Base-by-base conservation (phyloP, 1,140 invertebrate genomes). In the Helicoverpa zea region DNA sequence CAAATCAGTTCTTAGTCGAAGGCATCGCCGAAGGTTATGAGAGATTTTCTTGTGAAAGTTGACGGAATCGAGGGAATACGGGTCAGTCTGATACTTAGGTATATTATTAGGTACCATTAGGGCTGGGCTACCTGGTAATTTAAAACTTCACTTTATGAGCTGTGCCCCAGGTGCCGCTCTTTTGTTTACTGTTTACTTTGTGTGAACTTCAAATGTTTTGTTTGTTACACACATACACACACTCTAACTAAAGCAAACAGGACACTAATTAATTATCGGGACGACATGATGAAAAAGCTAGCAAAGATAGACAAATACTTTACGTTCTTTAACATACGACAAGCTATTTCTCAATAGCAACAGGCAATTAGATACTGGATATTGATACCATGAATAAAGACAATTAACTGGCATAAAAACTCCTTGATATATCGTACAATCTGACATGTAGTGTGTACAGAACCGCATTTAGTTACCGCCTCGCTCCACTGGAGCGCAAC, bases 381-480 rank as follows among this genome's bases (percentile, higher is more conserved):
- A 18, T 7, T 61, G 29, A 5, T 29, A 30, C 2, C 18, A 30
- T 61, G 58, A 30, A 29, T 61, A 61, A 5, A 29, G 30, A 61
- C 23, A 61, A 58, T 58, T 58, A 58, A 18, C 3, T 30, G 18
- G 12, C 9, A 13, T 29, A 13, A 29, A 29, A 61, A 47, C n/a
- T 43, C n/a, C 35, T 47, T 51, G 47, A 43, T 56, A 73, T 61
- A 12, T 59, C 35, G 4, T n/a, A 49, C 47, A 61, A 13, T 29
- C 43, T 29, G 30, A 76, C 47, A 18, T 63, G 29, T 51, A 35
- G 13, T 3, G n/a, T 7, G 13, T 13, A 13, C 56, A 43, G 35
- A 43, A 43, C 35, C 35, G 56, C 56, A 76, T 76, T 76, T 51
- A 14, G 58, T 75, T 76, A 63, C 73, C 73, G 73, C 43, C 58